Evolutionary conservation across 2,797 vertebrate genomes (phyloP).

Genomic region (Danio choprae): DNA sequence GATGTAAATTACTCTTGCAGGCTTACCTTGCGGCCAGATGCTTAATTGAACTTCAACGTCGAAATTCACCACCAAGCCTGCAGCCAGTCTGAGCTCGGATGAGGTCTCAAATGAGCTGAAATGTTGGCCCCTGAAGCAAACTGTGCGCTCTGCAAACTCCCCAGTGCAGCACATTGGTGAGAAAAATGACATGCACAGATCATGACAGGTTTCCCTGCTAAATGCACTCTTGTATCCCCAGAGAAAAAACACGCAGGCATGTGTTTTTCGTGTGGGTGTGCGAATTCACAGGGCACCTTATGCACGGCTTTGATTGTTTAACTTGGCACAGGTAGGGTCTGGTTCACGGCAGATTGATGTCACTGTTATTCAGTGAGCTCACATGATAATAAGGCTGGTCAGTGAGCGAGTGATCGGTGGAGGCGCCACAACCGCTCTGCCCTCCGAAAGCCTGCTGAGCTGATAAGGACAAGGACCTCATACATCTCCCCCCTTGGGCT

Average conservation of each 20-base stretch:
- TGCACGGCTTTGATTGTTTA: conserved; percentile 30
- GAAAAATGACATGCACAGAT: conserved; percentile 73
- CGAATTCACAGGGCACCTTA: conserved; percentile 24
- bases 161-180: conserved; percentile 61
- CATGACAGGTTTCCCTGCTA: conserved; percentile 66
- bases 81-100: conserved; percentile 21
- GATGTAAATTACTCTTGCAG: conserved; percentile 25
- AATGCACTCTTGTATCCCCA: conserved; percentile 14
- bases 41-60: background rate
- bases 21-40: conserved; percentile 40
- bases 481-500: conserved; percentile 30
- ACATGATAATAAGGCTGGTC: conserved; percentile 12
- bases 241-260: conserved; percentile 26
- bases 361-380: conserved; percentile 33
- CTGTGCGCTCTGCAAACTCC: conserved; percentile 61
- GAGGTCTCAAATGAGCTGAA: conserved; percentile 37
- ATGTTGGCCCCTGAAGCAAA: conserved; percentile 35
- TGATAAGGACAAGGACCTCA: conserved; percentile 40
- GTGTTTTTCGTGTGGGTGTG: conserved; percentile 34
- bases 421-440: background rate
- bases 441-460: conserved; percentile 18
- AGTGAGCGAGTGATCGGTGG: background rate
- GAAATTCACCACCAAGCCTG: background rate
- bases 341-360: conserved; percentile 22
- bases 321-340: conserved; percentile 36